Conservation (phyloP, 2,888 invertebrate species). For the Scaeva pyrastri region DNA sequence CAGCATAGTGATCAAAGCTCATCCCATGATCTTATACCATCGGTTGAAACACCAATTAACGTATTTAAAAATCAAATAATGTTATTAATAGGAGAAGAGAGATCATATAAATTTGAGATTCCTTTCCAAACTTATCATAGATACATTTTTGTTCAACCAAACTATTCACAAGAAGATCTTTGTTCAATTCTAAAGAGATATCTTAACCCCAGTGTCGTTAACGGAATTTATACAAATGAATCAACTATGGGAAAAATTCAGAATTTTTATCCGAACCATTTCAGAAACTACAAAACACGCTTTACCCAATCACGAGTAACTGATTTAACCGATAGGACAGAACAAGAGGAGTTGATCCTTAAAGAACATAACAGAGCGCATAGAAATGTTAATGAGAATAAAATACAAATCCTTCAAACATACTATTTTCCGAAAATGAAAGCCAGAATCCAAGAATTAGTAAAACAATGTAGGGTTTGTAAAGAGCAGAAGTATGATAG, state of each 20-base stretch:
- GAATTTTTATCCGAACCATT: neutral
- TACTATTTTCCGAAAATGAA: slow-evolving; percentile 66
- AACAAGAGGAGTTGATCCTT: neutral
- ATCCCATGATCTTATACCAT: slow-evolving; percentile 2
- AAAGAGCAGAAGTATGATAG: too few species aligned
- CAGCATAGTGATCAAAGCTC: slow-evolving; percentile 17
- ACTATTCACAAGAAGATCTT: neutral
- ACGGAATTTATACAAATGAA: neutral
- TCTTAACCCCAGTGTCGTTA: neutral
- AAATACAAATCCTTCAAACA: slow-evolving; percentile 52
- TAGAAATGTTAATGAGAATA: slow-evolving; percentile 41
- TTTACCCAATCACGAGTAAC: neutral
- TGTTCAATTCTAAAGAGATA: neutral
- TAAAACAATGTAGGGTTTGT: too few species aligned
- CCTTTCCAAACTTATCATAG: slow-evolving; percentile 16
- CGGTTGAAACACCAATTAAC: neutral
- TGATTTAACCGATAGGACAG: neutral
- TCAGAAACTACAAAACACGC: neutral
- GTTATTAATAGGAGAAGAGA: neutral
- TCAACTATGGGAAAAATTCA: neutral
- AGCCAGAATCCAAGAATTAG: slow-evolving; percentile 42
- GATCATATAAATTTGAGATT: slow-evolving; percentile 10
- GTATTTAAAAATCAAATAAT: neutral
- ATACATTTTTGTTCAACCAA: neutral
- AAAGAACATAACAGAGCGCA: neutral